These are phyloP conservation scores for Melanocharis versteri DNA, from an alignment of 2,113 vertebrate genomes.

Conservation along the genomic window DNA sequence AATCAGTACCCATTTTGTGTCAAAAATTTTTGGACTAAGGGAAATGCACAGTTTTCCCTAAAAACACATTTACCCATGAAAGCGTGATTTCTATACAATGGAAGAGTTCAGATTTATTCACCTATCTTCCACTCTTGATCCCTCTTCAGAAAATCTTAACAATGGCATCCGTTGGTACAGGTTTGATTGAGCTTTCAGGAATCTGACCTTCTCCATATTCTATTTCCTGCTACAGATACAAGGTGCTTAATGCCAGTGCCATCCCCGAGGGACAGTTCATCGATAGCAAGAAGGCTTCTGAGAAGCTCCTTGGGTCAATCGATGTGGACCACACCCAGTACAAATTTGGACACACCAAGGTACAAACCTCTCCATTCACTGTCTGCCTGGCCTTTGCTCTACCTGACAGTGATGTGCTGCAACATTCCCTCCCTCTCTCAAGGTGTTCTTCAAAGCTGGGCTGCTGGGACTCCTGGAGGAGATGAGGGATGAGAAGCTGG, in stretches of 20 bases:
- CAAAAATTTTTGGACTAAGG: neutral
- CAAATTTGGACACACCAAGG: constrained; percentile 89
- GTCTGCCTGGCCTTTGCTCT: neutral
- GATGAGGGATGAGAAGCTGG: constrained; percentile 91
- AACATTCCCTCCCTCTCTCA: neutral
- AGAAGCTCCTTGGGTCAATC: constrained; percentile 85
- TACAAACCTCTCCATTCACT: neutral
- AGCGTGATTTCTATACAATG: neutral
- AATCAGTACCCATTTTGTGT: neutral
- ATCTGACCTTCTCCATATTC: neutral
- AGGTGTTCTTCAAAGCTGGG: constrained; percentile 96
- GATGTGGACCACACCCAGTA: constrained; percentile 86
- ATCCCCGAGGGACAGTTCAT: constrained; percentile 90
- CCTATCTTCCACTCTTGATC: neutral
- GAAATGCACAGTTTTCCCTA: neutral
- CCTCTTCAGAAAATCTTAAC: neutral
- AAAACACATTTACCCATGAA: neutral
- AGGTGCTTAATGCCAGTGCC: constrained; percentile 84
- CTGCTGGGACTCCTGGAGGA: constrained; percentile 88
- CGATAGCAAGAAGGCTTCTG: constrained; percentile 87
- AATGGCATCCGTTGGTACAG: neutral
- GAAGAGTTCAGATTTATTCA: neutral
- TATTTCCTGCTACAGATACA: constrained; percentile 64
- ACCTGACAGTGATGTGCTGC: neutral
- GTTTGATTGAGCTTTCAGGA: neutral